Percentiles rank a stretch among this genome's conserved stretches.
Conservation (phyloP, 2,113 vertebrate species). For the Sinocyclocheilus anshuiensis region DNA sequence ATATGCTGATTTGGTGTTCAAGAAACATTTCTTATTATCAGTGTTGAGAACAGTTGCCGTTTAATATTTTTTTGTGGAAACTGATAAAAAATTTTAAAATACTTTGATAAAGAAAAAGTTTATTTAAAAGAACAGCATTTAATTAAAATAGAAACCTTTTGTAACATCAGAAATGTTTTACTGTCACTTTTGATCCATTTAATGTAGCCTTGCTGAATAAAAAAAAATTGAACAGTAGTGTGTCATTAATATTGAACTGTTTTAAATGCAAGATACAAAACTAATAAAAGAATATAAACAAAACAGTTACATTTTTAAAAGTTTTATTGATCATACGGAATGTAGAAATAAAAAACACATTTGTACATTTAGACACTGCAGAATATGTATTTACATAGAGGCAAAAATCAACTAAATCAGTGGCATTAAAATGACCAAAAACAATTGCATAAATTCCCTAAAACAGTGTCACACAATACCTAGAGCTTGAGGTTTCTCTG, state of each 20-base stretch:
- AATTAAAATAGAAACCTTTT: not conserved
- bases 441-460: constrained; percentile 61
- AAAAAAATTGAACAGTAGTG: not conserved
- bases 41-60: no score
- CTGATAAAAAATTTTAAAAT: no score
- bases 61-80: not conserved
- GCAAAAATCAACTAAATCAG: constrained; percentile 51
- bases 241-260: not conserved
- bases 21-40: not conserved
- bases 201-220: not conserved
- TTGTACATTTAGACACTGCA: constrained; percentile 50
- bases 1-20: not conserved
- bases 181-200: not conserved
- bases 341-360: constrained; percentile 57
- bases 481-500: not conserved
- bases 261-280: not conserved
- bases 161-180: not conserved
- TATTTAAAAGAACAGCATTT: no score
- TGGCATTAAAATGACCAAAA: constrained; percentile 21
- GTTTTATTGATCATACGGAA: constrained; percentile 70
- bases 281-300: not conserved
- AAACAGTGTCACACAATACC: constrained; percentile 57
- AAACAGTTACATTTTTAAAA: constrained; percentile 40
- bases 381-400: constrained; percentile 70
- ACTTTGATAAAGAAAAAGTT: no score